Percentiles rank a stretch among this genome's conserved stretches.
phyloP scores from a whole-genome alignment of 1,140 invertebrate genomes.

The Caenorhabditis inopinata region DNA sequence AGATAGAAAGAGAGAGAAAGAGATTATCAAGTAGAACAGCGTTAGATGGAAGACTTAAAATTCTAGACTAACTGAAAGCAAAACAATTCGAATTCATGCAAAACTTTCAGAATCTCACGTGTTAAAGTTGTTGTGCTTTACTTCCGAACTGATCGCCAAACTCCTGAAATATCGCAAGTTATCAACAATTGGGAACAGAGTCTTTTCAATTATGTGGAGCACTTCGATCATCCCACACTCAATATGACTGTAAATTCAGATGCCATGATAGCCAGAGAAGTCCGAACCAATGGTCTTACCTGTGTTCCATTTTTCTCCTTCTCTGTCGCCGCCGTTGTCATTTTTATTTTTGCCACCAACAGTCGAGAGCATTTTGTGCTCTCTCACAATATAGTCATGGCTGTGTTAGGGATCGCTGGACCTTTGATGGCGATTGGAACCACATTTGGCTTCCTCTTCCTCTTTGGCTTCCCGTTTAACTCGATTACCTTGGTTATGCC shows the following conservation, averaged over 20 bases:
- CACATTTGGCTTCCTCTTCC: slow-evolving; percentile 44
- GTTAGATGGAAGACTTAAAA: too few relatives aligned
- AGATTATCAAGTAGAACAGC: too few relatives aligned
- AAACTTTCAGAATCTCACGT: slow-evolving; percentile 32
- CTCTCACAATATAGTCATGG: slow-evolving; percentile 43
- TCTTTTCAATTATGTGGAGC: slow-evolving; percentile 42
- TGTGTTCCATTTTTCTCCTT: slow-evolving; percentile 48
- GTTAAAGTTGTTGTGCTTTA: slow-evolving; percentile 52
- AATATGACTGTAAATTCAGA: slow-evolving; percentile 51
- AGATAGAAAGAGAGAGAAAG: too few relatives aligned
- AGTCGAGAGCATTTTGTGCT: slow-evolving; percentile 35
- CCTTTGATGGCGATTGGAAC: slow-evolving; percentile 44
- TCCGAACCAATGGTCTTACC: slow-evolving; percentile 48
- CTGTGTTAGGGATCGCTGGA: slow-evolving; percentile 47
- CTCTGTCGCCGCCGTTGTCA: slow-evolving; percentile 44
- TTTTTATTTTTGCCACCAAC: slow-evolving; percentile 48
- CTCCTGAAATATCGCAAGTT: slow-evolving; percentile 24
- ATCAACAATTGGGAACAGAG: slow-evolving; percentile 39
- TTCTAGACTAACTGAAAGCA: background rate
- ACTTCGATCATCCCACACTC: slow-evolving; percentile 41
- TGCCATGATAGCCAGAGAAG: slow-evolving; percentile 50
- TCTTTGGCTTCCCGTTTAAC: slow-evolving; percentile 50
- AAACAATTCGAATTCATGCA: background rate
- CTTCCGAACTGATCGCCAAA: slow-evolving; percentile 50
- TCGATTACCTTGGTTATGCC: slow-evolving; percentile 53